Percentiles rank a stretch among this genome's conserved stretches.
phyloP scores from a whole-genome alignment of 2,888 invertebrate species.

The Neoscelio sp. region DNA sequence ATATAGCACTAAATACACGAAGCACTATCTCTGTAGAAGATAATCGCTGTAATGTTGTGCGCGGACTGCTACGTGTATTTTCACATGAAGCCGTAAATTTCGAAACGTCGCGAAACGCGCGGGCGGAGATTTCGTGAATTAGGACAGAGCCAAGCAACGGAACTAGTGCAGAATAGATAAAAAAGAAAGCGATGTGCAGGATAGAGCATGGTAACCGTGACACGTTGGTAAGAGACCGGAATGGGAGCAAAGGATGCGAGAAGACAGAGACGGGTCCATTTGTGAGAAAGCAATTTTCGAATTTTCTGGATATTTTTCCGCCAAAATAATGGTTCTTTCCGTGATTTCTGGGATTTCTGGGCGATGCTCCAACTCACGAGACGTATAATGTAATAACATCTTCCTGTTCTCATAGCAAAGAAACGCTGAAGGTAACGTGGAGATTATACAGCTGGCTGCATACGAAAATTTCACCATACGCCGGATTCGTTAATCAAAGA shows the following conservation, averaged over 20 bases:
- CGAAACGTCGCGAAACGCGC: constrained; percentile 66
- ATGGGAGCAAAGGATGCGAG: constrained; percentile 26
- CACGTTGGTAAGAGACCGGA: constrained; percentile 35
- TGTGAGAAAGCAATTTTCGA: constrained; percentile 74
- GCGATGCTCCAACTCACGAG: constrained; percentile 72
- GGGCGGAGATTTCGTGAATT: constrained; percentile 69
- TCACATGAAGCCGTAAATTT: constrained; percentile 68
- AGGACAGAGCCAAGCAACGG: constrained; percentile 46
- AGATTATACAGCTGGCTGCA: constrained; percentile 53
- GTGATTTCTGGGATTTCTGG: constrained; percentile 71
- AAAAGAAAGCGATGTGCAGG: constrained; percentile 34
- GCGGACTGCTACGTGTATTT: constrained; percentile 36
- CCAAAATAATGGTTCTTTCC: constrained; percentile 69
- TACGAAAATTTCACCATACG: constrained; percentile 41
- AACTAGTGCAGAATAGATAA: constrained; percentile 45
- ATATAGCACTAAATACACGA: constrained; percentile 12
- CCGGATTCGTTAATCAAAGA: constrained; percentile 51
- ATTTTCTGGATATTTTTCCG: constrained; percentile 71
- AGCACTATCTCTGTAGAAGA: constrained; percentile 26
- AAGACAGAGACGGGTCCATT: constrained; percentile 65
- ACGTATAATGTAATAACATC: constrained; percentile 70
- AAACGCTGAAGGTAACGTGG: constrained; percentile 31
- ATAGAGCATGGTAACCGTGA: constrained; percentile 29
- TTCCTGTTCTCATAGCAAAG: constrained; percentile 50
- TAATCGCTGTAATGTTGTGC: constrained; percentile 47